A percentile compares a stretch with the other conserved stretches of the same genome.
phyloP scores from a whole-genome alignment of 2,797 vertebrate genomes.

The Philypnodon macrostomus region DNA sequence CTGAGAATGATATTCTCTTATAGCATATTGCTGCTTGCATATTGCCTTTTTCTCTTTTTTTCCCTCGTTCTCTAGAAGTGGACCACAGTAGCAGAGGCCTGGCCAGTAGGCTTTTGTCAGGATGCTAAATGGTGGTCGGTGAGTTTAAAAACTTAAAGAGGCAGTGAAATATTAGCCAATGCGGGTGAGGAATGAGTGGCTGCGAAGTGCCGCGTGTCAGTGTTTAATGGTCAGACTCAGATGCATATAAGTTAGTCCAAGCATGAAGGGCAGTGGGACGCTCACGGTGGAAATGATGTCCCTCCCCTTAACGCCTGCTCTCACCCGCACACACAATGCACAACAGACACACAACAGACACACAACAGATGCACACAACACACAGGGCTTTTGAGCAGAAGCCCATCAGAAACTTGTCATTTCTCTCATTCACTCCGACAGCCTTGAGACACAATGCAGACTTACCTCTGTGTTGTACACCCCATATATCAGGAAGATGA shows the following conservation, averaged over 20 bases:
- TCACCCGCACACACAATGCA: slow-evolving; percentile 43
- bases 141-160: slow-evolving; percentile 94
- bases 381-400: slow-evolving; percentile 70
- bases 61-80: slow-evolving; percentile 15
- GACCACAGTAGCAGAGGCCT: slow-evolving; percentile 34
- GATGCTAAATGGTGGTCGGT: slow-evolving; percentile 83
- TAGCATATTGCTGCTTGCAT: slow-evolving; percentile 54
- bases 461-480: slow-evolving; percentile 98
- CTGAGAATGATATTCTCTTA: slow-evolving; percentile 50
- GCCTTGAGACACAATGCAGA: slow-evolving; percentile 98
- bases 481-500: slow-evolving; percentile 99
- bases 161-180: slow-evolving; percentile 94
- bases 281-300: slow-evolving; percentile 88
- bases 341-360: too few relatives aligned
- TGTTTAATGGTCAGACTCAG: slow-evolving; percentile 95
- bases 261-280: slow-evolving; percentile 98
- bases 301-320: slow-evolving; percentile 60
- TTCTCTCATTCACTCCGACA: slow-evolving; percentile 99
- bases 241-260: slow-evolving; percentile 98
- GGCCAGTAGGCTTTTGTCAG: slow-evolving; percentile 76
- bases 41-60: slow-evolving; percentile 42
- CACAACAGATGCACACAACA: too few relatives aligned
- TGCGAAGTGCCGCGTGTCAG: slow-evolving; percentile 89
- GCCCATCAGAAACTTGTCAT: slow-evolving; percentile 99
- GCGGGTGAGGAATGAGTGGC: slow-evolving; percentile 97